phyloP scores from a whole-genome alignment of 1,140 invertebrate genomes.

The Zeugodacus cucurbitae region DNA sequence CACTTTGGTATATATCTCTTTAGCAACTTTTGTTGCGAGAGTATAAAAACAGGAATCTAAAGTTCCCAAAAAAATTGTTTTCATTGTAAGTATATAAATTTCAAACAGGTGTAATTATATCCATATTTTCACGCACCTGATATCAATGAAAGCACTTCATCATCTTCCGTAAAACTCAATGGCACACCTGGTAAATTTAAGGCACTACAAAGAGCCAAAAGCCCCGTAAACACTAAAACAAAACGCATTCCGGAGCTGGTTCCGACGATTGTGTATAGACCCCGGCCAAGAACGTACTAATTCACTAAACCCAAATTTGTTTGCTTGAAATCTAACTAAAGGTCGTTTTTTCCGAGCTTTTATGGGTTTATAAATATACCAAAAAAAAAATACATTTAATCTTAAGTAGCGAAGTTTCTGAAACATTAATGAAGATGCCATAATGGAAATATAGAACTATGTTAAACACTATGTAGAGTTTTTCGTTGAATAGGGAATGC shows the following conservation, averaged over 20 bases:
- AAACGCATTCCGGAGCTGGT: background rate
- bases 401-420: background rate
- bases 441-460: no score
- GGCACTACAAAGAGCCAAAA: conserved; percentile 43
- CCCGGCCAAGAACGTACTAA: background rate
- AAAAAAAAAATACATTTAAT: background rate
- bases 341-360: background rate
- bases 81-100: no score
- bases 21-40: no score
- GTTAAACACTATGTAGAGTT: no score
- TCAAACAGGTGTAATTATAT: no score
- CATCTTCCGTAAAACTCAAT: conserved; percentile 50
- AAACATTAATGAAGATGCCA: background rate
- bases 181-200: conserved; percentile 56
- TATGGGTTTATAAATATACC: background rate
- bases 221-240: background rate
- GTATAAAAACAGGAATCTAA: no score
- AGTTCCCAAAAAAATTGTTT: no score
- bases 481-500: no score
- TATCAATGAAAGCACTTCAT: conserved; percentile 55
- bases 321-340: background rate
- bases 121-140: background rate
- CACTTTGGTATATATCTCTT: no score
- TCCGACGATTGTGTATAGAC: background rate
- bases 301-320: background rate